Evolutionary conservation across 2,113 vertebrate species (phyloP).

Genomic region (Turnix velox): DNA sequence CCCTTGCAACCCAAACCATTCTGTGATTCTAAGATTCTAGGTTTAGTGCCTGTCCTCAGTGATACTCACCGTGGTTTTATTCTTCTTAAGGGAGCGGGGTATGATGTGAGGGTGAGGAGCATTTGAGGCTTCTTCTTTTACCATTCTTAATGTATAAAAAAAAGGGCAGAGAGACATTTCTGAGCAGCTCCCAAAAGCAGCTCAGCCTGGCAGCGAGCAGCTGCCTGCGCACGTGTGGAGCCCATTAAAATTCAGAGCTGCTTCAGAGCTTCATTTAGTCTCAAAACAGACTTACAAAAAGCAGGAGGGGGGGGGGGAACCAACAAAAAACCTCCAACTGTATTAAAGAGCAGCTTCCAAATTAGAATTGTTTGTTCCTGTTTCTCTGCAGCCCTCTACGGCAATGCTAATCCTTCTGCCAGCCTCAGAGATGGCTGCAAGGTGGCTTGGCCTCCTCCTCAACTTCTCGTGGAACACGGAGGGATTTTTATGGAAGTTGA

Average conservation of each 20-base stretch:
- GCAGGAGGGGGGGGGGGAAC: no score
- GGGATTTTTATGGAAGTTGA: not conserved
- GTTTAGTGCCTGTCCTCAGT: not conserved
- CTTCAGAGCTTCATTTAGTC: not conserved
- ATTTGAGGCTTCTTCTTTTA: not conserved
- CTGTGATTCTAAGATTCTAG: no score
- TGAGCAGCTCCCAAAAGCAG: not conserved
- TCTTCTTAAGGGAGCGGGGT: not conserved
- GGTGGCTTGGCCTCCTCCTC: not conserved
- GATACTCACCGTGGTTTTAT: not conserved
- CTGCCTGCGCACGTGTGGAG: constrained; percentile 9
- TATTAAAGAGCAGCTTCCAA: not conserved
- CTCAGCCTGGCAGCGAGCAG: not conserved
- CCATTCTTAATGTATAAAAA: not conserved
- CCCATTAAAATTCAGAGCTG: constrained; percentile 11
- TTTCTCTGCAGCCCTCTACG: not conserved
- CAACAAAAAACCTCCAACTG: not conserved
- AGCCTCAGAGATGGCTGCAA: not conserved
- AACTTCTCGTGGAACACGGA: not conserved
- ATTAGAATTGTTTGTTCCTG: not conserved
- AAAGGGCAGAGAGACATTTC: not conserved
- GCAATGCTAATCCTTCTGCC: not conserved
- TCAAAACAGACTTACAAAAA: not conserved
- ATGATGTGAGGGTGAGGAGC: no score
- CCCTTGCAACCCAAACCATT: no score